Evolutionary conservation across 2,113 vertebrate species (phyloP), one percentile per base, ranked within the genome.

Genomic region (Sander lucioperca): DNA sequence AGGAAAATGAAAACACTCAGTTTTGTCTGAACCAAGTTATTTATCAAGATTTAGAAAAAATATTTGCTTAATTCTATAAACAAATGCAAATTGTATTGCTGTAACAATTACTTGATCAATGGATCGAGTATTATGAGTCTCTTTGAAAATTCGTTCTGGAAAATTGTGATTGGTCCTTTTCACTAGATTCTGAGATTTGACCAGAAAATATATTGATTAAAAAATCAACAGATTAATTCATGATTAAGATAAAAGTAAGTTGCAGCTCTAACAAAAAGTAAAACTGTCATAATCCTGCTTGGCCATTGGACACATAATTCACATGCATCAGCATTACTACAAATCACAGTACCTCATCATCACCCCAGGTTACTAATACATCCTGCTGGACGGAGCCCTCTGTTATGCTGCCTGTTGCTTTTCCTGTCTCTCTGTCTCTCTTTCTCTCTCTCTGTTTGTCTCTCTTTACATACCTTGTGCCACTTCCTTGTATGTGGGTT

Each of bases 391-490:
- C 5, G 68, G 54, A 85, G 56, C 56, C 43, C 45, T 83, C 68
- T 80, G 54, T 69, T 33, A 2, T 50, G 19, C 70, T 83, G 48
- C 50, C 18, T 79, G 51, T 51, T 56, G 36, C 30, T 63, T 53
- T 69, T 62, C 18, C 51, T 74, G 21, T 45, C 21, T 70, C 23
- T 50, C 33, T 25, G 25, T 45, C 12, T 30, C 30, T 36, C 7
- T 36, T 9, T 48, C 23, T 16, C 54, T 47, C 47, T 58, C 5
- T 70, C 15, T 14, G 18, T 72, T 47, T 74, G 23, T 71, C 19
- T 11, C 19, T 58, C 56, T 64, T 56, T 57, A 25, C 63, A 66
- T 79, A 68, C 74, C 81, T 71, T 23, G 14, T 74, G 21, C 68
- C 43, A 53, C 47, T 65, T 72, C 56, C 50, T 50, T 72, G 45